phyloP scores from a whole-genome alignment of 2,797 vertebrate genomes.

The Pseudochaenichthys georgianus region DNA sequence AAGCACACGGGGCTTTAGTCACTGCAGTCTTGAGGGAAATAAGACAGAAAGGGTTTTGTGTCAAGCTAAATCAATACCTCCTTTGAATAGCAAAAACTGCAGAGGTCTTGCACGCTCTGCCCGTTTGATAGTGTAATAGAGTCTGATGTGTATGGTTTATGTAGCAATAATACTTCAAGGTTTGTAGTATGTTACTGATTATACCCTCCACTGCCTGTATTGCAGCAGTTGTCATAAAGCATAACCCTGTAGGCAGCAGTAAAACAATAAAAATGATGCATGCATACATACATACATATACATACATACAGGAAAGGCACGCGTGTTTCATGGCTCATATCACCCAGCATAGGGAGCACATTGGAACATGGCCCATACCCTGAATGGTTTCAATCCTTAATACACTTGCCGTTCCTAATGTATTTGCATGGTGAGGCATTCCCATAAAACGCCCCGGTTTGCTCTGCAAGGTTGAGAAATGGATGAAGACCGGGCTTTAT shows the following conservation, averaged over 20 bases:
- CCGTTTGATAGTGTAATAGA: slow-evolving; percentile 40
- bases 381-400: slow-evolving; percentile 41
- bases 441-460: slow-evolving; percentile 33
- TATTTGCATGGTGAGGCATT: slow-evolving; percentile 51
- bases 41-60: slow-evolving; percentile 59
- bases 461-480: slow-evolving; percentile 48
- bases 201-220: slow-evolving; percentile 45
- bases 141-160: slow-evolving; percentile 61
- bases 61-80: slow-evolving; percentile 73
- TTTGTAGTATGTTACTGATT: slow-evolving; percentile 64
- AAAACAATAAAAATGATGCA: slow-evolving; percentile 45
- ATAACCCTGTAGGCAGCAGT: slow-evolving; percentile 35
- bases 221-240: slow-evolving; percentile 33
- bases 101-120: slow-evolving; percentile 35
- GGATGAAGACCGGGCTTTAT: slow-evolving; percentile 51
- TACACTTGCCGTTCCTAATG: slow-evolving; percentile 35
- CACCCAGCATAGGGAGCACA: slow-evolving; percentile 31
- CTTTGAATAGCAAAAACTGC: slow-evolving; percentile 61
- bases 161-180: slow-evolving; percentile 60
- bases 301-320: slow-evolving; percentile 11
- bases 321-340: slow-evolving; percentile 55
- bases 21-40: slow-evolving; percentile 72
- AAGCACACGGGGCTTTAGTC: slow-evolving; percentile 49
- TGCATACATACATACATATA: slow-evolving; percentile 11
- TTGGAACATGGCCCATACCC: slow-evolving; percentile 31